Evolutionary conservation across 2,113 vertebrate genomes (phyloP), one percentile per base, ranked within the genome.

Genomic region (Myiopsitta monachus): DNA sequence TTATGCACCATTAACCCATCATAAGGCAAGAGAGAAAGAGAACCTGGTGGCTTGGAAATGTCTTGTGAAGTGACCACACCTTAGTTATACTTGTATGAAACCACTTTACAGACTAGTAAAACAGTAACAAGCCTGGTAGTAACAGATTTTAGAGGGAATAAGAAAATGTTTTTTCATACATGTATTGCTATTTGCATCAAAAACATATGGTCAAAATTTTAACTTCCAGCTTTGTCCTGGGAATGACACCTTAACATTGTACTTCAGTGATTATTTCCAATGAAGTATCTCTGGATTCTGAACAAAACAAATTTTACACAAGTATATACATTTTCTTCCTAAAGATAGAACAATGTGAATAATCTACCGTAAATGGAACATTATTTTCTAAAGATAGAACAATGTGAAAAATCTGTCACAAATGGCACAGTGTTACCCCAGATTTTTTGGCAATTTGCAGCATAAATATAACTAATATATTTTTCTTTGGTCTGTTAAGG

Each of bases 1-100:
- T 95, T 52, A 74, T 92, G 89, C 6, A n/a, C 24, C 8, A 74
- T 84, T 95, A 95, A 80, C 54, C 15, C n/a, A 38, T 62, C 15
- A 33, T 63, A 94, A 54, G 62, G 7, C 49, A 93, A 91, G 24
- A 63, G 33, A 76, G 27, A 69, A 78, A 57, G 33, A 74, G 30
- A 73, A 78, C 51, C 30, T 6, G 76, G 13, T 10, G 79, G 11
- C 19, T 74, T 93, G 43, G 16, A 64, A 92, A 28, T 38, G 12
- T 12, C 57, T 88, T 83, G 46, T 86, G 43, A 96, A 83, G 14
- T 19, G 17, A 73, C 28, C 10, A 7, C 9, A 64, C 28, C 15
- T 81, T 73, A 38, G 18, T 15, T 39, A 16, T 11, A 3, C 3
- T 54, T 74, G 3, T 47, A 16, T 10, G 14, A 14, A 19, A 69